Percentiles rank a stretch among this genome's conserved stretches.
These are phyloP conservation scores for Baronia brevicornis DNA, from an alignment of 2,888 invertebrate species.

Conservation along the genomic window DNA sequence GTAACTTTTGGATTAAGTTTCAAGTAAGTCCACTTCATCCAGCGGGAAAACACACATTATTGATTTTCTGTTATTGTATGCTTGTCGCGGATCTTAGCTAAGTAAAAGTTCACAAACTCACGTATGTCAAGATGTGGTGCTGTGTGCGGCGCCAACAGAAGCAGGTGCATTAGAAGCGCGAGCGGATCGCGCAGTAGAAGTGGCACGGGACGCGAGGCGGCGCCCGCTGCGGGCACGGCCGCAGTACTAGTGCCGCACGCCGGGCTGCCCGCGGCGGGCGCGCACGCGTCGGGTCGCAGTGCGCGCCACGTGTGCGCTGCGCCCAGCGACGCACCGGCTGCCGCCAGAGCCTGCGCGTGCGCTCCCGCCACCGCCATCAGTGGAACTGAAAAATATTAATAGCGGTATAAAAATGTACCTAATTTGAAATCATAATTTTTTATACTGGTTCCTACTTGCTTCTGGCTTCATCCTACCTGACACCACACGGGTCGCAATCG, in stretches of 20 bases:
- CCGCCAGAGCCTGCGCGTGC: constrained; percentile 82
- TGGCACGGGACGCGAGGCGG: constrained; percentile 76
- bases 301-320: constrained; percentile 37
- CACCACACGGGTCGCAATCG: no score
- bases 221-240: constrained; percentile 23
- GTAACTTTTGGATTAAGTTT: no score
- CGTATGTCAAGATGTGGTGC: constrained; percentile 83
- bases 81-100: no score
- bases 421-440: no score
- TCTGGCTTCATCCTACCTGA: no score
- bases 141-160: constrained; percentile 88
- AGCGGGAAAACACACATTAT: no score
- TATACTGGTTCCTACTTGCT: no score
- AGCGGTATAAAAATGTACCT: no score
- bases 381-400: constrained; percentile 82
- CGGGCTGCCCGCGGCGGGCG: constrained; percentile 18
- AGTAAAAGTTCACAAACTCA: no score
- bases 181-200: constrained; percentile 90
- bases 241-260: constrained; percentile 8
- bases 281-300: constrained; percentile 23
- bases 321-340: constrained; percentile 40
- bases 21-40: no score
- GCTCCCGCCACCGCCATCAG: constrained; percentile 91
- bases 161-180: constrained; percentile 89
- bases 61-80: no score